Base-by-base conservation (phyloP, 2,797 vertebrate genomes). In the Sebastes diploproa region DNA sequence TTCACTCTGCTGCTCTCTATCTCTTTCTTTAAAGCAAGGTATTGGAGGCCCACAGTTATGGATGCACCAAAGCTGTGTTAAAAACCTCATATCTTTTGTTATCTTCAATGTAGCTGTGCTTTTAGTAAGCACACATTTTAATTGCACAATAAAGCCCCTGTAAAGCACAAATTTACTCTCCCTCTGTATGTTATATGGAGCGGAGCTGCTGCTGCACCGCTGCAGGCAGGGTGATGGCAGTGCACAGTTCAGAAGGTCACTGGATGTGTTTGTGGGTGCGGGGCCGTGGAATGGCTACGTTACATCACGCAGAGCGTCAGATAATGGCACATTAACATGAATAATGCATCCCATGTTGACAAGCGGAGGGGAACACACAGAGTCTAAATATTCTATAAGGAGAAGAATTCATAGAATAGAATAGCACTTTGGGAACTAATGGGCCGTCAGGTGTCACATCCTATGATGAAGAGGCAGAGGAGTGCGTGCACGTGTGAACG, bases 251-350 rank as follows among this genome's bases (percentile, higher is more conserved):
- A 94, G 62, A 87, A 91, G 94, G 93, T 94, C 93, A 94, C 61
- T 78, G 74, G 81, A 89, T 90, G 90, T 61, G 80, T 91, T 90
- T 85, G 81, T 63, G 83, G 78, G 82, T 87, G 88, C 60, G 11
- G 80, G 72, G 83, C 72, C 8, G 4, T 75, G 77, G 86, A 92
- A 93, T 91, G 76, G 89, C 81, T 75, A 73, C 78, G 90, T 93
- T 94, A 91, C 93, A 94, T 95, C 94, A 94, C 74, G 82, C 92
- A 75, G 86, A 82, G 84, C 75, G 82, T 94, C 92, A 92, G 89
- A 94, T 94, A 93, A 94, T 91, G 92, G 89, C 77, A 89, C 91
- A 94, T 93, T 92, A 91, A 86, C 85, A 92, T 95, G 92, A 95
- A 94, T 95, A 93, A 95, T 93, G 93, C 86, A 93, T 89, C 81